These are phyloP conservation scores for Cryptus viduatorius DNA, from an alignment of 2,888 invertebrate species.

Conservation along the genomic window DNA sequence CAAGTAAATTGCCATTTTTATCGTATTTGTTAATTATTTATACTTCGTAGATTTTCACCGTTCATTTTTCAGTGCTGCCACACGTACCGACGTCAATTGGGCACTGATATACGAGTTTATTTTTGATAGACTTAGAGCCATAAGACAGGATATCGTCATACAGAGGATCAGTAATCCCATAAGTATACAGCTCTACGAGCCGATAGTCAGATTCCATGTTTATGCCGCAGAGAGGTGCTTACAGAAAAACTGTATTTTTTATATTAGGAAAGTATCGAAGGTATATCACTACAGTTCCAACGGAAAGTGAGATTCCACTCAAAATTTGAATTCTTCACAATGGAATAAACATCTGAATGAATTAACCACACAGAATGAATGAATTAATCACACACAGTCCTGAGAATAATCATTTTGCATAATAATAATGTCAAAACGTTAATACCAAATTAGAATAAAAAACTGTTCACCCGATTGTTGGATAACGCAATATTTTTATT, in stretches of 20 bases:
- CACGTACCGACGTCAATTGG: slow-evolving; percentile 85
- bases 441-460: too few relatives aligned
- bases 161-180: slow-evolving; percentile 87
- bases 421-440: too few relatives aligned
- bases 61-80: slow-evolving; percentile 82
- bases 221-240: slow-evolving; percentile 90
- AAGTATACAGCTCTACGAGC: slow-evolving; percentile 89
- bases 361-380: too few relatives aligned
- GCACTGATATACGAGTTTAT: slow-evolving; percentile 90
- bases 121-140: slow-evolving; percentile 90
- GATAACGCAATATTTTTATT: too few relatives aligned
- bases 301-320: background rate
- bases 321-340: background rate
- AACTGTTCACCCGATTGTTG: too few relatives aligned
- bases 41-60: slow-evolving; percentile 7
- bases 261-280: too few relatives aligned
- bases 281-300: too few relatives aligned
- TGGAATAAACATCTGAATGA: too few relatives aligned
- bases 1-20: slow-evolving; percentile 86
- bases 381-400: too few relatives aligned
- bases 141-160: slow-evolving; percentile 92
- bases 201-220: slow-evolving; percentile 91
- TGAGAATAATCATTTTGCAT: too few relatives aligned
- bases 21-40: background rate
- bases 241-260: background rate